Base-by-base conservation (phyloP, 2,888 invertebrate genomes). In the Monopis laevigella region DNA sequence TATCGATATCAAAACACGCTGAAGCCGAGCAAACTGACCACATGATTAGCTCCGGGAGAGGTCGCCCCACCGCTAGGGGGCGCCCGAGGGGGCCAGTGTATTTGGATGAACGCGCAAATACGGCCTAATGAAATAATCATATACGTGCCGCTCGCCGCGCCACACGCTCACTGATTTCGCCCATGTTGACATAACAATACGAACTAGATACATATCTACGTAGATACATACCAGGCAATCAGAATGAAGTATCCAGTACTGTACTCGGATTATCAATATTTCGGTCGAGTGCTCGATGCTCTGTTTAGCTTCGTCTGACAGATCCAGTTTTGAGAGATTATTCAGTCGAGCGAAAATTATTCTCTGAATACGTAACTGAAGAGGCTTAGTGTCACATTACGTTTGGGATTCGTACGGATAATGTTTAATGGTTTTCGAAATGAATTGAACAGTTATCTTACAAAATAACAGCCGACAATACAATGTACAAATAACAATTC, bases 1-100 rank as follows among this genome's bases (percentile, higher is more conserved):
- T 80, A 80, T 78, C 77, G 72, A 78, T 80, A 80, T 77, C 78
- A 77, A 75, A 80, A 80, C 77, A 78, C 73, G 78, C 75, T 74
- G 78, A 77, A 75, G 75, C 75, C 74, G 77, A 77, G 72, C 78
- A 78, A 80, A 77, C 78, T 75, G 75, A 77, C 80, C 78, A 77
- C 78, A 71, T 80, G 80, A 80, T 78, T 80, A 80, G 78, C 73
- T 74, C 56, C 69, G 74, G 72, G 71, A 71, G 73, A 72, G 71
- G 80, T 69, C 71, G 63, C 65, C 71, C 72, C 63, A 58, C 44
- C 47, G 48, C 49, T 44, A 49, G 43, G 42, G 35, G 44, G 44
- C 47, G 45, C 50, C 48, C 49, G 53, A 49, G 44, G 51, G 43
- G 45, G 46, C 16, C 40, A 43, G 49, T 46, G 49, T 68, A 67